A percentile compares a stretch with the other conserved stretches of the same genome.
Evolutionary conservation across 2,888 invertebrate genomes (phyloP).

Genomic region (Uropetala carovei): DNA sequence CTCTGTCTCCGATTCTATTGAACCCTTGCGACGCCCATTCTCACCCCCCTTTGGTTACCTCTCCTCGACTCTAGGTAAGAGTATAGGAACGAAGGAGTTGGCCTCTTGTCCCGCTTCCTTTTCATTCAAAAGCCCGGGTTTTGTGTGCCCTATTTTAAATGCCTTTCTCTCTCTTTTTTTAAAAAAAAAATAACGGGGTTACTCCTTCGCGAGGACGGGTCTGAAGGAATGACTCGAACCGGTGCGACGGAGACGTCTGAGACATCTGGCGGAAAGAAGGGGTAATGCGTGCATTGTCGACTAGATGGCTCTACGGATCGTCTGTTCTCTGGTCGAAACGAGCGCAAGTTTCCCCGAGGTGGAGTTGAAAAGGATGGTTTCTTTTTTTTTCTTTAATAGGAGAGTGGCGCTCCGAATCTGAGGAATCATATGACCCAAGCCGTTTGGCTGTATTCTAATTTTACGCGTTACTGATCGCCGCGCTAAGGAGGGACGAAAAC

Average conservation of each 20-base stretch:
- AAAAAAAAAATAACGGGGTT: too few relatives aligned
- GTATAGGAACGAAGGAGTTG: too few relatives aligned
- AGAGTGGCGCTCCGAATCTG: not conserved
- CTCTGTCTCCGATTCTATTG: not conserved
- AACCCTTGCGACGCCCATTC: not conserved
- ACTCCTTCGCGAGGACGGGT: too few relatives aligned
- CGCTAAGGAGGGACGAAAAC: too few relatives aligned
- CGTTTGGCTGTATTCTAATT: not conserved
- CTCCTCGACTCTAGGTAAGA: too few relatives aligned
- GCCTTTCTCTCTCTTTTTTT: too few relatives aligned
- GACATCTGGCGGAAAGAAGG: slow-evolving; percentile 4
- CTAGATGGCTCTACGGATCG: not conserved
- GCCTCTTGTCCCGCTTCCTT: too few relatives aligned
- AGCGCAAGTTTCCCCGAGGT: not conserved
- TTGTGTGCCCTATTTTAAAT: too few relatives aligned
- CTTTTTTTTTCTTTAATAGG: not conserved
- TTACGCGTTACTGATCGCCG: not conserved
- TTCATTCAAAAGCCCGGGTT: too few relatives aligned
- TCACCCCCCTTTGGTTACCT: not conserved
- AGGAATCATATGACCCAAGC: not conserved
- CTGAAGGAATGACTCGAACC: too few relatives aligned
- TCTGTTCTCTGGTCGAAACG: not conserved
- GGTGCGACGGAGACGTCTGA: not conserved
- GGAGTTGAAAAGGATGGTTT: not conserved
- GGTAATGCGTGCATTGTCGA: not conserved